Evolutionary conservation across 2,797 vertebrate species (phyloP), one percentile per base, ranked within the genome.

Genomic region (Pterois miles): DNA sequence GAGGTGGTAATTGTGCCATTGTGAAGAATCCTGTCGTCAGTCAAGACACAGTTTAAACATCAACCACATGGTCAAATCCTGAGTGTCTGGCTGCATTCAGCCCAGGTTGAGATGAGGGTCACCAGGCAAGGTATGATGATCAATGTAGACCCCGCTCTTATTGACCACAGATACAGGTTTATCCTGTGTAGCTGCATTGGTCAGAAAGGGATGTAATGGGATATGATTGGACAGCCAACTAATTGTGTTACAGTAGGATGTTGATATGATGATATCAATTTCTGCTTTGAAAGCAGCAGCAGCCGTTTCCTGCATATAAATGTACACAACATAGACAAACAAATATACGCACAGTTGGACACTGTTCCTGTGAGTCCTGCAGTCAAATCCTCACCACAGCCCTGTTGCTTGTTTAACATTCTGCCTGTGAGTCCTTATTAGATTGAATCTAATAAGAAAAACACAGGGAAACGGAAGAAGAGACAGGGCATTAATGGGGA

Each of bases 11-110:
- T 79, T 82, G 64, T 14, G 20, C 10, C 14, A 10, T 22, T 1
- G 20, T 59, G 62, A 81, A 58, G 63, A 81, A 63, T 71, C 79
- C 34, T n/a, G n/a, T n/a, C n/a, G 20, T 48, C 43, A 48, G 43
- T 48, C 20, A 48, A 20, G 8, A 48, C 20, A 20, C 16, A 9
- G 43, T 63, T 40, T 29, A 22, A 20, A 18, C 33, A 16, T 31
- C 13, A 40, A 22, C 8, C 59, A 20, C 14, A 4, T 43, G 13
- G 16, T 54, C 34, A 36, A 36, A 36, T 10, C 34, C 34, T 36
- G 34, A 36, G 34, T 36, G 34, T 38, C 36, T 4, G 36, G 36
- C 36, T 38, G 36, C 2, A 12, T 38, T 38, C 36, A 38, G 36
- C 36, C 36, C 36, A 38, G 36, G 36, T 38, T 38, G 36, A 38